Conservation (phyloP, 2,888 invertebrate species). For the Caenorhabditis angaria region DNA sequence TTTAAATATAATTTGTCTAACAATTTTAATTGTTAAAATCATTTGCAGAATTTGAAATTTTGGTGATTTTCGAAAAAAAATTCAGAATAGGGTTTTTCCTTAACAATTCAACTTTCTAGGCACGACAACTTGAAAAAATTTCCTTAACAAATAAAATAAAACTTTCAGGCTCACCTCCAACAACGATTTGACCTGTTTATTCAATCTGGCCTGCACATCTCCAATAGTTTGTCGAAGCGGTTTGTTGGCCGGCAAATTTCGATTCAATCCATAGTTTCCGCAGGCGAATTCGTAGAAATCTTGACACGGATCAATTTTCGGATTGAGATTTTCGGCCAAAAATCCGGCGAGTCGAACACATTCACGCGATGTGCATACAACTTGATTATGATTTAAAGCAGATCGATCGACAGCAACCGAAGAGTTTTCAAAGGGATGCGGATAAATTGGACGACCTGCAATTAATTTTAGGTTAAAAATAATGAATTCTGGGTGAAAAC, state of each 20-base stretch:
- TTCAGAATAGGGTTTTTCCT: too few relatives aligned
- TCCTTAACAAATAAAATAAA: neutral
- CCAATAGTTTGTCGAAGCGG: constrained; percentile 66
- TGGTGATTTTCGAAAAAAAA: too few relatives aligned
- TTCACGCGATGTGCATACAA: constrained; percentile 67
- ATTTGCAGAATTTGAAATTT: too few relatives aligned
- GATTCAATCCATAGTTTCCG: constrained; percentile 67
- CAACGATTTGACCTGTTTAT: constrained; percentile 64
- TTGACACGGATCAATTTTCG: constrained; percentile 66
- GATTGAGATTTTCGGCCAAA: constrained; percentile 65
- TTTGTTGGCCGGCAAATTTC: constrained; percentile 64
- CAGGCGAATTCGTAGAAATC: constrained; percentile 71
- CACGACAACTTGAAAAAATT: neutral
- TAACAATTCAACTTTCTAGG: too few relatives aligned
- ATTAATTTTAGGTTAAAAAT: too few relatives aligned
- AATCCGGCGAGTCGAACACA: constrained; percentile 66
- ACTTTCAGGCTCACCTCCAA: constrained; percentile 42
- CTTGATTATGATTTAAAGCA: constrained; percentile 51
- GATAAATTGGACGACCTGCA: constrained; percentile 50
- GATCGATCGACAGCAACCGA: constrained; percentile 51
- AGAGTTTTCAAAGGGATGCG: constrained; percentile 49
- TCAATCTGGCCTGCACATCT: constrained; percentile 64
- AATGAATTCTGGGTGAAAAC: too few relatives aligned
- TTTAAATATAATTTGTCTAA: too few relatives aligned
- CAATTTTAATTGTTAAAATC: too few relatives aligned